Evolutionary conservation across 1,140 invertebrate species (phyloP).

Genomic region (Whitmania pigra): DNA sequence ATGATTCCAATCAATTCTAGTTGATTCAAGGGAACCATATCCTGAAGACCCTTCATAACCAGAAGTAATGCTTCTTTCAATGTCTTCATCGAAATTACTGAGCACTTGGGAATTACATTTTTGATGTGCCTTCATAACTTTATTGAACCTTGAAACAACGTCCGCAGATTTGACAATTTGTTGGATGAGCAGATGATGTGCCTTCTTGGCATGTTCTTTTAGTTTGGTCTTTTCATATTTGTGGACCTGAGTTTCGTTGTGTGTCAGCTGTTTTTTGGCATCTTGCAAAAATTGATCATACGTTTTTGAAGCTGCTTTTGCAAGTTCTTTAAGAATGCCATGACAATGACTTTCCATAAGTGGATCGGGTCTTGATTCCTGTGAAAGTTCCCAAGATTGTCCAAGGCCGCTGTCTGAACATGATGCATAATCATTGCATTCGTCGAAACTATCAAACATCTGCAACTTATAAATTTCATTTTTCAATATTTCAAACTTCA

Average conservation of each 20-base stretch:
- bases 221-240: not conserved
- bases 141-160: not conserved
- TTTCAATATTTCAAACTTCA: not conserved
- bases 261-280: not conserved
- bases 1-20: not conserved
- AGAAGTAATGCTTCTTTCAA: not conserved
- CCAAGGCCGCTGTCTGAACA: not conserved
- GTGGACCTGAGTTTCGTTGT: not conserved
- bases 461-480: not conserved
- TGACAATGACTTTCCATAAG: not conserved
- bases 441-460: not conserved
- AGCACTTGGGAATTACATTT: too few species aligned
- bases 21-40: not conserved
- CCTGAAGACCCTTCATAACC: not conserved
- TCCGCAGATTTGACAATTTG: not conserved
- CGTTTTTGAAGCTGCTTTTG: not conserved
- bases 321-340: not conserved
- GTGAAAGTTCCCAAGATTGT: not conserved
- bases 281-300: conserved; percentile 8
- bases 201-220: not conserved
- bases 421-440: not conserved
- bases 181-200: not conserved
- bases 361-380: too few species aligned
- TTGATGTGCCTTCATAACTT: not conserved
- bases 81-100: not conserved